Base-by-base conservation (phyloP, 2,113 vertebrate genomes). In the Zingel zingel region DNA sequence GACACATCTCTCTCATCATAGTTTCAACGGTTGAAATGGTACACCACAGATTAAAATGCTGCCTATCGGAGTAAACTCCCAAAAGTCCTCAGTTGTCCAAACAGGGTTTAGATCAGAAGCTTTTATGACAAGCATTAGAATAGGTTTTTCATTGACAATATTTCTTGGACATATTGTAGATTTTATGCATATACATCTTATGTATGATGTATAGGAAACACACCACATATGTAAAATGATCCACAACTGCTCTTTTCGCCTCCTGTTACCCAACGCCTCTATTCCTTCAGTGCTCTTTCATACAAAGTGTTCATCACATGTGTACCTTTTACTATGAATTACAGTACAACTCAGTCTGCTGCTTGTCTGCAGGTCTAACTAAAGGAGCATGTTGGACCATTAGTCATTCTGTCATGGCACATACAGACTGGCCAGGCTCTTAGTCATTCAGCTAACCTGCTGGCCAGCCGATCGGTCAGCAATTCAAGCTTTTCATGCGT, bases 291-390 rank as follows among this genome's bases (percentile, higher is more conserved):
- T 58, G 45, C 69, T 75, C 54, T 21, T 50, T 74, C 45, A 45
- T 74, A 59, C 58, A 33, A 72, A 74, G 15, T 54, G 62, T 61
- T 86, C 67, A 85, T 90, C 82, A 82, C 57, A 83, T 33, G 43
- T 1, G 12, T 74, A 86, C 81, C 84, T 89, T 90, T 90, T 64
- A 57, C 75, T 79, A 74, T 88, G 68, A 89, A 84, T 83, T 70
- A 84, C 75, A 59, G 58, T 27, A 5, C 67, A 56, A 57, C 73
- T 72, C 69, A 15, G 19, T 72, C n/a, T 54, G 33, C 56, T 82
- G 69, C n/a, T 58, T 30, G 74, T 74, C 65, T 82, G 77, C 69
- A 19, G 66, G 43, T 79, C 64, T 56, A 21, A 69, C 56, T 76
- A 27, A 89, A 79, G 53, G 16, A 63, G 21, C 11, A 27, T 45